Base-by-base conservation (phyloP, 1,140 invertebrate species). In the Drosophila ohnishii region DNA sequence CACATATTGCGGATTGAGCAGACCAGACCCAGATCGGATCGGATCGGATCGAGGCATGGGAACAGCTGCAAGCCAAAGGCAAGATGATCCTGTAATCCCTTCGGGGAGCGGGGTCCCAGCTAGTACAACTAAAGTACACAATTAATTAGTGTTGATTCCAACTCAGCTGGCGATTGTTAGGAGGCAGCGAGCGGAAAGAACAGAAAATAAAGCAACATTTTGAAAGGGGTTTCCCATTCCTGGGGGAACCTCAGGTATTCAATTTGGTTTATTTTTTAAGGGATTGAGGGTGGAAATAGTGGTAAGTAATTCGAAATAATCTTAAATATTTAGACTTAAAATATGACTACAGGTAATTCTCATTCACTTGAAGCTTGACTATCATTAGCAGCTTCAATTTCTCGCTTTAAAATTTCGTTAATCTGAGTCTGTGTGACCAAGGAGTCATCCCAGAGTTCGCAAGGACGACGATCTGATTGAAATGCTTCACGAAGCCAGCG, bases 401-500 rank as follows among this genome's bases (percentile, higher is more conserved):
- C 28, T 53, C n/a, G 10, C 9, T 22, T 35, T 5, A 40, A 42
- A 5, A 79, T 13, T 10, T 81, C 53, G 8, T 37, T 3, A 8
- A 82, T 8, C 19, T 76, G 48, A 13, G 11, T 16, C 1, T 39
- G 16, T 5, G 47, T 63, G 22, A 10, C 2, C 32, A 32, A 13
- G 0, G 75, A 55, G 42, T 90, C 88, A 51, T 90, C 72, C 76
- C 74, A 88, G 2, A 62, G 10, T 6, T 63, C 32, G n/a, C 90
- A 91, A 9, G 86, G 76, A 3, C 90, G 71, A 0, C 59, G 75
- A 56, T 90, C 83, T 19, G 66, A 64, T 42, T 91, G 90, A n/a
- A 55, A 28, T 5, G 25, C 25, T 48, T 90, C 83, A 9, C 86
- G 85, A 30, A 91, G 90, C 90, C 90, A 91, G 25, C 90, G 90